Conservation (phyloP, 2,888 invertebrate species). For the Apotomis betuletana region DNA sequence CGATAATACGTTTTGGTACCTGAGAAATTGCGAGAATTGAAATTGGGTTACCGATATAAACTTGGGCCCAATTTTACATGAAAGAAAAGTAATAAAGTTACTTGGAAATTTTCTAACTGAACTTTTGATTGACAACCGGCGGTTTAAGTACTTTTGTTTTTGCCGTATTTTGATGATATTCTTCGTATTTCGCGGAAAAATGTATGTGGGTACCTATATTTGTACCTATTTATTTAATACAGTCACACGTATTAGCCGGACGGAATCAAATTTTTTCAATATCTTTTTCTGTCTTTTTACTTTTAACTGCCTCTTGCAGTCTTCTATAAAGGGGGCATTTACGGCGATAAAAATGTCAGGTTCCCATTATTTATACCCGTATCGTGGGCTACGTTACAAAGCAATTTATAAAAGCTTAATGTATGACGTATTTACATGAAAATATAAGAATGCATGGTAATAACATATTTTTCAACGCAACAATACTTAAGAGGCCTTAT, state of each 20-base stretch:
- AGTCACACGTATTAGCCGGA: too few relatives aligned
- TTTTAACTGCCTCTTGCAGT: not conserved
- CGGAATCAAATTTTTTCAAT: not conserved
- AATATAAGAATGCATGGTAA: not conserved
- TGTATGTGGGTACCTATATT: too few relatives aligned
- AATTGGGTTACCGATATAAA: slow-evolving; percentile 32
- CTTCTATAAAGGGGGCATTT: slow-evolving; percentile 25
- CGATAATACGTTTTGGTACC: slow-evolving; percentile 23
- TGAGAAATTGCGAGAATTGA: slow-evolving; percentile 15
- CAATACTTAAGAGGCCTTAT: too few relatives aligned
- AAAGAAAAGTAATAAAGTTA: slow-evolving; percentile 13
- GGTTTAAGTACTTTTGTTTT: slow-evolving; percentile 5
- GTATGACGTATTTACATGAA: slow-evolving; percentile 13
- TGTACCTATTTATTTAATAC: too few relatives aligned
- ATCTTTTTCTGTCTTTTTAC: slow-evolving; percentile 4
- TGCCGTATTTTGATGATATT: not conserved
- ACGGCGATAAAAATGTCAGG: slow-evolving; percentile 26
- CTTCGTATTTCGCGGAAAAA: not conserved
- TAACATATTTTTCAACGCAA: slow-evolving; percentile 1
- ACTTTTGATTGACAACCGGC: slow-evolving; percentile 22
- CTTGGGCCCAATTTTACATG: slow-evolving; percentile 13
- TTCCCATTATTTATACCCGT: slow-evolving; percentile 32
- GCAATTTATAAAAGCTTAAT: slow-evolving; percentile 26
- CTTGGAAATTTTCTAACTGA: slow-evolving; percentile 11
- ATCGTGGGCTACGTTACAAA: slow-evolving; percentile 13